Base-by-base conservation (phyloP, 2,888 invertebrate species). In the Chydorus sphaericus region DNA sequence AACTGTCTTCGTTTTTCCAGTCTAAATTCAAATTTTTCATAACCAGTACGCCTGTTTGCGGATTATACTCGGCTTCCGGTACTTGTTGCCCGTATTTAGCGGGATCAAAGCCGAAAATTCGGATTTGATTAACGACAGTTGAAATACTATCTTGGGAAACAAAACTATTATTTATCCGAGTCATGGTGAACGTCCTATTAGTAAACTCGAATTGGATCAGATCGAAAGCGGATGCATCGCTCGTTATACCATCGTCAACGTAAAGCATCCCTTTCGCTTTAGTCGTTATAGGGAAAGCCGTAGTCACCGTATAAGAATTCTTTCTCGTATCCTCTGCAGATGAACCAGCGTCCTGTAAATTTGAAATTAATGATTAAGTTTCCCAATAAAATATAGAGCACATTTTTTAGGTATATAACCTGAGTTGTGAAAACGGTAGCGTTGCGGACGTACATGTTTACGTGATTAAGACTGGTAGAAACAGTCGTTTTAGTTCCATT, bases 211-310 rank as follows among this genome's bases (percentile, higher is more conserved):
- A 55, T 23, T 36, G 33, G n/a, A 55, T 48, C 36, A 55, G 49
- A 33, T 55, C 48, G 37, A 49, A 30, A 23, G 48, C 18, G 11
- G 33, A 7, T 4, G 31, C 11, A n/a, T 44, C 36, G 49, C 8
- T 20, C 6, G 30, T 26, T n/a, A 14, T 14, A 11, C 55, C 55
- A 23, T 55, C 55, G 48, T 55, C 55, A 16, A 55, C 55, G 55
- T 55, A 55, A 5, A 55, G 48, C 28, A 26, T 10, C 18, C 55
- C 48, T n/a, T 23, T 18, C 11, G 28, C 48, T 20, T 33, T n/a
- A 5, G 14, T 20, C n/a, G 20, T 16, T 18, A 52, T 31, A 8
- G 48, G 48, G 8, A 55, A 55, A 20, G 49, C 55, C 14, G 36
- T 33, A 6, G 55, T 55, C 10, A 55, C 33, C 7, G 55, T 55